These are phyloP conservation scores for Gallirallus australis DNA, from an alignment of 2,797 vertebrate genomes.

Conservation along the genomic window DNA sequence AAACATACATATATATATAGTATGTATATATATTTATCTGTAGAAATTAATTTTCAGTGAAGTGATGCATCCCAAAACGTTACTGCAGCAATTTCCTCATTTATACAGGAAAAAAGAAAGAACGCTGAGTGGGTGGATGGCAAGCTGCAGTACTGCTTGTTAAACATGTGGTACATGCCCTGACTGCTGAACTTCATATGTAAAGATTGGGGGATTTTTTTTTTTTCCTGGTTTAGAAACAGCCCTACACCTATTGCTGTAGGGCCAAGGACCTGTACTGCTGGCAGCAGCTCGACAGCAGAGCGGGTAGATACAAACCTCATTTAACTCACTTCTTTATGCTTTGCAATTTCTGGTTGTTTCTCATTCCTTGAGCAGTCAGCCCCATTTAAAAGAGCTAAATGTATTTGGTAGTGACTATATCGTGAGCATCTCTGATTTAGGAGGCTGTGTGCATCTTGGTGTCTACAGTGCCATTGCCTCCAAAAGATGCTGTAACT, in stretches of 20 bases:
- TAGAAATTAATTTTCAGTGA: neutral
- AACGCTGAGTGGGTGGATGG: neutral
- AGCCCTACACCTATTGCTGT: neutral
- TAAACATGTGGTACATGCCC: neutral
- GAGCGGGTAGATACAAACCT: neutral
- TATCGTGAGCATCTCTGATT: neutral
- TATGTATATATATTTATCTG: neutral
- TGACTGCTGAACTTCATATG: neutral
- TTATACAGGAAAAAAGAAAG: neutral
- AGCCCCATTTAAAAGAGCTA: neutral
- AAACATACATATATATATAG: neutral
- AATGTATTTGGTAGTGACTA: neutral
- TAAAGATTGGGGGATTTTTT: neutral
- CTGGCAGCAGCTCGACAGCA: neutral
- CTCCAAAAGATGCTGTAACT: neutral
- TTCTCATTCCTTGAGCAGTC: neutral
- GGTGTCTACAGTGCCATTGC: neutral
- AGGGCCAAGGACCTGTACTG: neutral
- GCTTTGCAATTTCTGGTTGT: neutral
- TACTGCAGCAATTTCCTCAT: neutral
- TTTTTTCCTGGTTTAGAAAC: neutral
- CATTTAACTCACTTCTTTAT: neutral
- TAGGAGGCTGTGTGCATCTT: neutral
- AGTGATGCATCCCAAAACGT: neutral
- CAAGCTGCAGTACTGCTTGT: neutral